Base-by-base conservation (phyloP, 2,113 vertebrate genomes). In the Rutilus rutilus region DNA sequence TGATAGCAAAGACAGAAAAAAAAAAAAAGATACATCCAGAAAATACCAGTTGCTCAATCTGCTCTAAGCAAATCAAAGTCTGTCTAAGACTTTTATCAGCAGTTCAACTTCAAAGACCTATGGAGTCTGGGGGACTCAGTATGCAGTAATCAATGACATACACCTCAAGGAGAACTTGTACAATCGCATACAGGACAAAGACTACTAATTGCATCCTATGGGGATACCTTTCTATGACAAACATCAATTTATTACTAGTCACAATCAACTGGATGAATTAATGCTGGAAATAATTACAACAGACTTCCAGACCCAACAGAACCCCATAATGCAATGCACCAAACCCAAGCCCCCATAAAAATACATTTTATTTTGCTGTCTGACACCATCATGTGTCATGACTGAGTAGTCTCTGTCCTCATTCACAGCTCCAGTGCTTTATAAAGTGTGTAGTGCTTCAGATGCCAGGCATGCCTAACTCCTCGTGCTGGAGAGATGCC, bases 401-500 rank as follows among this genome's bases (percentile, higher is more conserved):
- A 54, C 39, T 77, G 17, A 27, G 27, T 50, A 74, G 69, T 1
- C 6, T 52, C 30, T 74, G 42, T 74, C 36, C 47, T 12, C 45
- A 82, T 79, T 82, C 57, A 36, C 78, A 84, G 87, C 60, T 73
- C 42, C 15, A 7, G 47, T 60, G 84, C 50, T 87, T 87, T 36
- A 84, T 78, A 62, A 62, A 86, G 82, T 76, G 67, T 50, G 47
- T 83, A 88, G 79, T 73, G 65, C 64, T 78, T 57, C 78, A 88
- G 84, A 94, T 93, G 91, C 92, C 94, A 93, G 85, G 82, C 90
- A 93, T 94, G 92, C 94, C 91, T 93, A 93, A 89, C 74, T 87
- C 59, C 74, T 87, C 59, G 6, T 12, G 75, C 87, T 89, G 84
- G 69, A 87, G 19, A 69, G 33, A 23, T 30, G 62, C 84, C 85